These are phyloP conservation scores for Epistrophe eligans DNA, from an alignment of 2,888 invertebrate species.

Conservation along the genomic window DNA sequence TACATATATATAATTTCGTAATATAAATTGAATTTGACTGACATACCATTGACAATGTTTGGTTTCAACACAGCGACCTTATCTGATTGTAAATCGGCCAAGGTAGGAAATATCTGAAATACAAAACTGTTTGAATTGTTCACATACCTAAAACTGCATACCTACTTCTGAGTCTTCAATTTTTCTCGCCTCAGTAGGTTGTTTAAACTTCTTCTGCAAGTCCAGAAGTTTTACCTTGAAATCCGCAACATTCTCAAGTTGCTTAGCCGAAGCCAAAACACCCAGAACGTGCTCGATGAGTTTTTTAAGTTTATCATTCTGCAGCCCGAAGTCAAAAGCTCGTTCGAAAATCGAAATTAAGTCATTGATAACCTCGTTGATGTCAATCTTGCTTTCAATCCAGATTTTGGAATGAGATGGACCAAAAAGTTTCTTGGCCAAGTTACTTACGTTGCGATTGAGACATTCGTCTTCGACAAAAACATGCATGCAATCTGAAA, in stretches of 20 bases:
- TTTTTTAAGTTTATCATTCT: slow-evolving; percentile 79
- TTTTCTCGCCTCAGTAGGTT: neutral
- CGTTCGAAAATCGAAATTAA: slow-evolving; percentile 52
- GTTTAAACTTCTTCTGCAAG: slow-evolving; percentile 27
- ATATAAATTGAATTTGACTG: neutral
- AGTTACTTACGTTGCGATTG: slow-evolving; percentile 76
- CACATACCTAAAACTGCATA: neutral
- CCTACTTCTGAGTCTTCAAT: slow-evolving; percentile 41
- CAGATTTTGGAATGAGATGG: slow-evolving; percentile 62
- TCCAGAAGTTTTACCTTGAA: slow-evolving; percentile 35
- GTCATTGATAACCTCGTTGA: slow-evolving; percentile 47
- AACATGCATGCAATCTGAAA: slow-evolving; percentile 76
- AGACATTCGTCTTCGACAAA: slow-evolving; percentile 78
- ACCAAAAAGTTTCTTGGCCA: slow-evolving; percentile 76
- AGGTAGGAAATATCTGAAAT: slow-evolving; percentile 85
- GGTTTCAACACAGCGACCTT: slow-evolving; percentile 84
- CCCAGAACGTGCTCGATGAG: slow-evolving; percentile 39
- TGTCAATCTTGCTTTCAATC: slow-evolving; percentile 57
- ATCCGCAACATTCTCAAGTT: slow-evolving; percentile 23
- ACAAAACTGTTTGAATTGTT: neutral
- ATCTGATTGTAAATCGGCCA: slow-evolving; percentile 83
- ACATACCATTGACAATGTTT: slow-evolving; percentile 87
- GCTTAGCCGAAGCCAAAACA: slow-evolving; percentile 32
- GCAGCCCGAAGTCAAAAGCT: slow-evolving; percentile 66
- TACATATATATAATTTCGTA: too few species aligned